Base-by-base conservation (phyloP, 2,888 invertebrate species). In the Nemotelus nigrinus region DNA sequence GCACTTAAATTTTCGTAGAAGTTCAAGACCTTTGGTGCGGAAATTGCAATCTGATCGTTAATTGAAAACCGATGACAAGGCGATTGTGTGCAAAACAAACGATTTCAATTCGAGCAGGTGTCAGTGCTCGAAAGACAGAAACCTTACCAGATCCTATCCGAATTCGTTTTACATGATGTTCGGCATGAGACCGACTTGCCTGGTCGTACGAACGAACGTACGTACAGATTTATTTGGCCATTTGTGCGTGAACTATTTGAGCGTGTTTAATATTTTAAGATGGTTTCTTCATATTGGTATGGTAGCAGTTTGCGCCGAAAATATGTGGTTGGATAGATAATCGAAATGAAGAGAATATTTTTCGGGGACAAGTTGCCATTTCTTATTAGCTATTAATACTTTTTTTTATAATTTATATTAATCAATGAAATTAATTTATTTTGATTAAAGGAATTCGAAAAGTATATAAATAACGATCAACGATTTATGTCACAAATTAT, bases 71-170 rank as follows among this genome's bases (percentile, higher is more conserved):
- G 8, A 5, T 5, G 50, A 8, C 50, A 43, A 60, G 60, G 41
- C 3, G 60, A 3, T 41, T 60, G 60, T 41, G 60, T 41, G 67
- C 60, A 50, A 63, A 76, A 76, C 76, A 58, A 71, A 71, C 71
- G 78, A 78, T 65, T 71, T 76, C 64, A 71, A 70, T 43, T 41
- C 53, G 76, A 75, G 76, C 78, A 78, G 78, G 78, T 78, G 78
- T 76, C 74, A 48, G n/a, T 39, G 60, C 41, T 74, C n/a, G 47
- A 25, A 74, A 74, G 74, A 6, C 60, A 74, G 60, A 60, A 74
- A 74, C 74, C 48, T 74, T 48, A 41, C 25, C 60, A 39, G 60
- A 60, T 60, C 5, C 41, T 2, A 47, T 45, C 6, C 10, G 45
- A 4, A 10, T 41, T 25, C 25, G 25, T 25, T 25, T 25, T 25